phyloP scores from a whole-genome alignment of 2,888 invertebrate species.

The Diogma glabrata region DNA sequence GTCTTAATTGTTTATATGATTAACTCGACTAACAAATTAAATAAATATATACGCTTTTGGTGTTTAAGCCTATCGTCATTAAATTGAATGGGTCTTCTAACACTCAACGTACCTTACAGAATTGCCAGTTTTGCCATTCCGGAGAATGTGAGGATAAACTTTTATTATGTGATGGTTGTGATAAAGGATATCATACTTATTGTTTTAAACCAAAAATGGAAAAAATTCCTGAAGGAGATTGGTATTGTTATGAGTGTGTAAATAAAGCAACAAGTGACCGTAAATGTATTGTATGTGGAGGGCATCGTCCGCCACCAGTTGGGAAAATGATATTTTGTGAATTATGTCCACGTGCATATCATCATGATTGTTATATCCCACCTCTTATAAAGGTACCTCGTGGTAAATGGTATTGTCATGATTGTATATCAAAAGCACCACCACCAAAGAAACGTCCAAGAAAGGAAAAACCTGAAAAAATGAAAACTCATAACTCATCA shows the following conservation, averaged over 20 bases:
- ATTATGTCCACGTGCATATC: slow-evolving; percentile 82
- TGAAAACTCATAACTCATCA: slow-evolving; percentile 25
- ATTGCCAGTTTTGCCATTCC: slow-evolving; percentile 93
- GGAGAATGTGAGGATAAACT: slow-evolving; percentile 95
- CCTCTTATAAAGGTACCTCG: slow-evolving; percentile 70
- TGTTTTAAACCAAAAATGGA: slow-evolving; percentile 97
- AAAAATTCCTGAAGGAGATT: slow-evolving; percentile 93
- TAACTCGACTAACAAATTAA: too few species aligned
- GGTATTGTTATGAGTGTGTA: slow-evolving; percentile 95
- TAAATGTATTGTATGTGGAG: slow-evolving; percentile 90
- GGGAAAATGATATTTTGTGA: slow-evolving; percentile 73
- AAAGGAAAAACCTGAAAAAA: slow-evolving; percentile 38
- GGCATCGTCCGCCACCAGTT: slow-evolving; percentile 43
- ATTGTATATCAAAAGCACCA: slow-evolving; percentile 76
- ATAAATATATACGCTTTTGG: too few species aligned
- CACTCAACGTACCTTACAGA: slow-evolving; percentile 46
- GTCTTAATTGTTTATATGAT: too few species aligned
- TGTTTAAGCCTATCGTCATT: slow-evolving; percentile 14
- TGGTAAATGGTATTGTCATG: slow-evolving; percentile 82
- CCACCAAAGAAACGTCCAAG: slow-evolving; percentile 52
- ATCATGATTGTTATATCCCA: slow-evolving; percentile 87
- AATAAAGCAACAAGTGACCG: slow-evolving; percentile 86
- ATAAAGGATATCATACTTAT: slow-evolving; percentile 96
- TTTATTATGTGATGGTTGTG: slow-evolving; percentile 92
- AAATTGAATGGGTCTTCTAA: slow-evolving; percentile 16